phyloP scores from a whole-genome alignment of 2,797 vertebrate species.

The Parotocinclus haroldoi region DNA sequence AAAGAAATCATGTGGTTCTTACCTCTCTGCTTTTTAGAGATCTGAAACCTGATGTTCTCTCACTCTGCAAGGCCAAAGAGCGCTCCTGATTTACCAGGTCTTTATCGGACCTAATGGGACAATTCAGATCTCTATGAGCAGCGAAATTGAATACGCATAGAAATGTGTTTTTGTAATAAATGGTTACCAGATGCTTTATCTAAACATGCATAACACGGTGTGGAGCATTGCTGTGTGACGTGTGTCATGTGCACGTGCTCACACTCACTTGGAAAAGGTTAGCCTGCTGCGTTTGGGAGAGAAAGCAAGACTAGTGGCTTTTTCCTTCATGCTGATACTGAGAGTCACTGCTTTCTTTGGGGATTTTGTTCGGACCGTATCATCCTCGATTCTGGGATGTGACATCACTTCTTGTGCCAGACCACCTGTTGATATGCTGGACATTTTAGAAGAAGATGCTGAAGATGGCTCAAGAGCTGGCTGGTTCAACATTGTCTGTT shows the following conservation, averaged over 20 bases:
- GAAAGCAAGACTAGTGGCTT: constrained; percentile 78
- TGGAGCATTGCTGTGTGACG: neutral
- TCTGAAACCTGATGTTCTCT: constrained; percentile 39
- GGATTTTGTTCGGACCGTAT: constrained; percentile 14
- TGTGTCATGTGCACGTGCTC: too few relatives aligned
- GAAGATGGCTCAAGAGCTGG: neutral
- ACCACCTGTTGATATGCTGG: neutral
- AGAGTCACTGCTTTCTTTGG: constrained; percentile 62
- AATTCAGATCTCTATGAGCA: neutral
- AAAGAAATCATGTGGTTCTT: too few relatives aligned
- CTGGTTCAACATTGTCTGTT: constrained; percentile 55
- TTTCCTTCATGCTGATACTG: constrained; percentile 66
- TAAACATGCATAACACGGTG: neutral
- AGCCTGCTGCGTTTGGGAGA: constrained; percentile 81
- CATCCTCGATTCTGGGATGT: constrained; percentile 49
- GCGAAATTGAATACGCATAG: too few relatives aligned
- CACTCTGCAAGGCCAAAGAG: constrained; percentile 59
- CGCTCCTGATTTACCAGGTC: constrained; percentile 66
- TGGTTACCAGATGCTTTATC: too few relatives aligned
- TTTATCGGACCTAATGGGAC: constrained; percentile 67
- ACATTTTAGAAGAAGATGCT: neutral
- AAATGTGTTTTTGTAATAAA: too few relatives aligned
- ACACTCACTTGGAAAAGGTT: constrained; percentile 76
- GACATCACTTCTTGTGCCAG: neutral
- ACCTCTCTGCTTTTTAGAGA: constrained; percentile 44